Percentiles rank a stretch among this genome's conserved stretches.
Evolutionary conservation across 2,113 vertebrate species (phyloP).

Genomic region (Xyliphius kryptos): DNA sequence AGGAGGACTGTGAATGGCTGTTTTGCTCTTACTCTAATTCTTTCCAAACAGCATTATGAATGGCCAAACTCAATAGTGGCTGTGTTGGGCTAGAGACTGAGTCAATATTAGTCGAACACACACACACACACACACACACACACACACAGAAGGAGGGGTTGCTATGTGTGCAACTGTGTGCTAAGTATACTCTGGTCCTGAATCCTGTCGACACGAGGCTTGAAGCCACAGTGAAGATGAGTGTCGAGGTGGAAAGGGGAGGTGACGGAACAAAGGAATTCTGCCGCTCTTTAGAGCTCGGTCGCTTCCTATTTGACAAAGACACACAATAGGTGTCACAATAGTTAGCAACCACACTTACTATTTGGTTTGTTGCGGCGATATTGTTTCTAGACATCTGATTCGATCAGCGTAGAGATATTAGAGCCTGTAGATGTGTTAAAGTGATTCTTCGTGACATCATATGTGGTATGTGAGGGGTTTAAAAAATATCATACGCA

Average conservation of each 20-base stretch:
- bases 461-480: too few species aligned
- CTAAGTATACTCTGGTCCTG: conserved; percentile 60
- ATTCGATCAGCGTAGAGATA: too few species aligned
- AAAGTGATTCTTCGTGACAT: too few species aligned
- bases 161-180: conserved; percentile 81
- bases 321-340: too few species aligned
- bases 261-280: not conserved
- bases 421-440: too few species aligned
- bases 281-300: too few species aligned
- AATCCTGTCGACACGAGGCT: conserved; percentile 51
- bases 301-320: too few species aligned
- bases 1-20: conserved; percentile 49
- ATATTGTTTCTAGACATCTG: too few species aligned
- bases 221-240: conserved; percentile 56
- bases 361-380: too few species aligned
- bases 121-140: too few species aligned
- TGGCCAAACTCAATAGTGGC: conserved; percentile 78
- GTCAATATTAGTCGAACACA: conserved; percentile 95
- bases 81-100: conserved; percentile 67
- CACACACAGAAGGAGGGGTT: conserved; percentile 71
- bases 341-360: too few species aligned
- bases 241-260: conserved; percentile 43
- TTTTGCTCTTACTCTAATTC: conserved; percentile 72
- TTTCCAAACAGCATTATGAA: conserved; percentile 78
- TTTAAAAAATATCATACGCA: too few species aligned